Conservation (phyloP, 92 coral and sea anemone genomes). For the Pocillopora meandrina region DNA sequence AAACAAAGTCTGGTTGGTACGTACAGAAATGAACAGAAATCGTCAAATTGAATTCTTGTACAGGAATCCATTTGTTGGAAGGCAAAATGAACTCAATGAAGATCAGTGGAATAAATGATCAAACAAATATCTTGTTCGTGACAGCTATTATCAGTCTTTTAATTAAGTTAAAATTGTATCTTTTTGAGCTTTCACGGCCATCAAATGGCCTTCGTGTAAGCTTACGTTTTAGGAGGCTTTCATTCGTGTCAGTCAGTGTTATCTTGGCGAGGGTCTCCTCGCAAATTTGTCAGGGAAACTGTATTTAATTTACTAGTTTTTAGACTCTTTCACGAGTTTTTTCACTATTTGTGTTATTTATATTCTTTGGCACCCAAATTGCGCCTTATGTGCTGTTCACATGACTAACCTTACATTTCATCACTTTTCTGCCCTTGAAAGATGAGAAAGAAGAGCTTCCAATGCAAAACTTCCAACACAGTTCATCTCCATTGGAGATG, state of each 20-base stretch:
- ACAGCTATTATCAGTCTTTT: background rate
- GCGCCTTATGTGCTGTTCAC: background rate
- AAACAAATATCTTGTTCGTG: background rate
- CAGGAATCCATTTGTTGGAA: background rate
- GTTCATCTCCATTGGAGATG: constrained; percentile 4
- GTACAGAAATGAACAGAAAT: background rate
- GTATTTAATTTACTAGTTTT: background rate
- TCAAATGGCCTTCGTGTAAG: background rate
- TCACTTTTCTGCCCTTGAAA: background rate
- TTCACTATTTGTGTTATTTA: no score
- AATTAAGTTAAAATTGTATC: background rate
- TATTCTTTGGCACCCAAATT: no score
- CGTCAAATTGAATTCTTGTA: no score
- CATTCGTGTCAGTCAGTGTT: no score
- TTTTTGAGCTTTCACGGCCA: background rate
- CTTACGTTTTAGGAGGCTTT: no score
- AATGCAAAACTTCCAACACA: constrained; percentile 19
- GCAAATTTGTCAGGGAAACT: no score
- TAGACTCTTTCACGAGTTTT: background rate
- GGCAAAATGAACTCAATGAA: background rate
- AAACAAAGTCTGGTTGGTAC: background rate
- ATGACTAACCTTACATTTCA: background rate
- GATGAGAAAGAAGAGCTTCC: constrained; percentile 14
- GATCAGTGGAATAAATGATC: background rate
- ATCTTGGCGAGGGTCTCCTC: no score